phyloP scores from a whole-genome alignment of 1,140 invertebrate species.

The Conus ventricosus region DNA sequence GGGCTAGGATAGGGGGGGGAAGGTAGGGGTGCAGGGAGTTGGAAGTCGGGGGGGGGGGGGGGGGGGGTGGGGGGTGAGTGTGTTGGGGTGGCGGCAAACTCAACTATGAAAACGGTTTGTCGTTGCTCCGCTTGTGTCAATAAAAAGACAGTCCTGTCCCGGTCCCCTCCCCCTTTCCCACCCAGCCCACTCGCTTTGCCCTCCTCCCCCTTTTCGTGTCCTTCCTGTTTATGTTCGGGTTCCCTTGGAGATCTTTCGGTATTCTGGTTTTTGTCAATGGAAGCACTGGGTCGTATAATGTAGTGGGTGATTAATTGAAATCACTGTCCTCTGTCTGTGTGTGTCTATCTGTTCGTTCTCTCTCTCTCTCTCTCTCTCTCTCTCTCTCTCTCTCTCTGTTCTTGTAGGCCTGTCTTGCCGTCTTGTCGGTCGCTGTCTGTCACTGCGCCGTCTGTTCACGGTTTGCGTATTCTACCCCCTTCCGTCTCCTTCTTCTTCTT shows the following conservation, averaged over 20 bases:
- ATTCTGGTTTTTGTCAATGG: neutral
- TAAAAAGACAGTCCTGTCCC: neutral
- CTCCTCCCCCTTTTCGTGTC: neutral
- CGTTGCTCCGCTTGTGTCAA: constrained; percentile 24
- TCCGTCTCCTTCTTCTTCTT: neutral
- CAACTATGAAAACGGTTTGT: constrained; percentile 39
- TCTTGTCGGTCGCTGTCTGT: too few species aligned
- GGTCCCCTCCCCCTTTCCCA: neutral
- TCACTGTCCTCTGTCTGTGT: too few species aligned
- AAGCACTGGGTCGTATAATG: neutral
- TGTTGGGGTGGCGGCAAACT: constrained; percentile 33
- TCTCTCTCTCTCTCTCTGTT: too few species aligned
- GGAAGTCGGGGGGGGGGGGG: neutral
- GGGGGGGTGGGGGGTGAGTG: neutral
- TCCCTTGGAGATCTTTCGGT: neutral
- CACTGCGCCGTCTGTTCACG: too few species aligned
- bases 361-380: too few species aligned
- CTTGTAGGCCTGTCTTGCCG: too few species aligned
- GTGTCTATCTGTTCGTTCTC: too few species aligned
- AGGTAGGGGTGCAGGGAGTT: neutral
- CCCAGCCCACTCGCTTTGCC: neutral
- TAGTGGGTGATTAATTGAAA: too few species aligned
- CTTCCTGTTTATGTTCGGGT: neutral
- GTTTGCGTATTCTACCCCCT: neutral
- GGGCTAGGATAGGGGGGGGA: neutral